A percentile compares a stretch with the other conserved stretches of the same genome.
Evolutionary conservation across 1,140 invertebrate genomes (phyloP).

Genomic region (Drosophila micromelanica): DNA sequence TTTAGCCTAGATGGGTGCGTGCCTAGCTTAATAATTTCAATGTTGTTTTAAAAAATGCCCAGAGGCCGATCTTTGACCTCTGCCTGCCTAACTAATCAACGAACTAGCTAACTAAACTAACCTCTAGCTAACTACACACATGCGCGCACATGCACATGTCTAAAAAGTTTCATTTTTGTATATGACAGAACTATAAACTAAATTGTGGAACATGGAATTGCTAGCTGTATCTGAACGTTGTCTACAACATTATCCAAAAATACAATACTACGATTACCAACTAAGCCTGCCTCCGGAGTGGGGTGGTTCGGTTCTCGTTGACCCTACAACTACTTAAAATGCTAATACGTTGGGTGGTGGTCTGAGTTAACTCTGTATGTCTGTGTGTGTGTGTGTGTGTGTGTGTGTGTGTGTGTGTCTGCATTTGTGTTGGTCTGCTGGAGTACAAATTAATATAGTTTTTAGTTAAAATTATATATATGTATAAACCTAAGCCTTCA

Average conservation of each 20-base stretch:
- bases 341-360: constrained; percentile 78
- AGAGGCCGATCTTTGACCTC: constrained; percentile 26
- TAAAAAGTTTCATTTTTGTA: constrained; percentile 20
- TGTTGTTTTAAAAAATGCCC: constrained; percentile 48
- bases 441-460: constrained; percentile 40
- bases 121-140: constrained; percentile 12
- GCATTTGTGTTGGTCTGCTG: no score
- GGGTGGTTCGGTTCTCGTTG: constrained; percentile 8
- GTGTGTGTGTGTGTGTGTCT: constrained; percentile 23
- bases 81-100: constrained; percentile 21
- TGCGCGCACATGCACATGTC: background rate
- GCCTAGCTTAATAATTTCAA: constrained; percentile 52
- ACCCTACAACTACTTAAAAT: constrained; percentile 64
- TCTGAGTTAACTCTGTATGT: constrained; percentile 47
- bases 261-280: constrained; percentile 46
- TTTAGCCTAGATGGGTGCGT: constrained; percentile 33
- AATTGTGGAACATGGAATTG: constrained; percentile 82
- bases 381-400: constrained; percentile 12
- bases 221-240: constrained; percentile 72
- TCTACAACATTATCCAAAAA: constrained; percentile 50
- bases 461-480: constrained; percentile 21
- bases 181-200: constrained; percentile 44
- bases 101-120: constrained; percentile 18
- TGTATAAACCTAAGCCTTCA: constrained; percentile 48
- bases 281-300: constrained; percentile 28